These are phyloP conservation scores for Melinaea menophilus DNA, from an alignment of 2,888 invertebrate species.

Conservation along the genomic window DNA sequence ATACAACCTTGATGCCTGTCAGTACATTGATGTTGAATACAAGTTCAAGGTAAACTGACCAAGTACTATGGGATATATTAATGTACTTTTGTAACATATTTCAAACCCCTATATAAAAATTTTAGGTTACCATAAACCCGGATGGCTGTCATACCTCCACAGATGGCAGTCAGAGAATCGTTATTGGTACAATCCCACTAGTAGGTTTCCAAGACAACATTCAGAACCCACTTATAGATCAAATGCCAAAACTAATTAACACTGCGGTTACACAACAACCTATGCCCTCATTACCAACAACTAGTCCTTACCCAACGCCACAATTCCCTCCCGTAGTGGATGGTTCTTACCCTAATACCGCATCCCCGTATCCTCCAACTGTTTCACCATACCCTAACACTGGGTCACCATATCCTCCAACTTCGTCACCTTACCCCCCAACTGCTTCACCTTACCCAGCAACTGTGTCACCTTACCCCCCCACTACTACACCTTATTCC, in stretches of 20 bases:
- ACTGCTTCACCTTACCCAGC: conserved; percentile 34
- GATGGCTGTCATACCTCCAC: conserved; percentile 52
- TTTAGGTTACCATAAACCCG: conserved; percentile 50
- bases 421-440: conserved; percentile 32
- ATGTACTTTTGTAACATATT: neutral
- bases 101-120: conserved; percentile 9
- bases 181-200: conserved; percentile 58
- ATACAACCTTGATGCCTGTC: conserved; percentile 82
- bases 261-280: conserved; percentile 43
- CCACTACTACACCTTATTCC: conserved; percentile 25
- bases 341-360: conserved; percentile 34
- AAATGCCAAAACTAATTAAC: conserved; percentile 38
- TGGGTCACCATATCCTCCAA: conserved; percentile 31
- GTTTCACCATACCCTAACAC: conserved; percentile 31
- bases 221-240: conserved; percentile 42
- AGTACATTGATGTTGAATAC: conserved; percentile 83
- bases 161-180: conserved; percentile 41
- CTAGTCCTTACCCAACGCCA: conserved; percentile 29
- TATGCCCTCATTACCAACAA: conserved; percentile 27
- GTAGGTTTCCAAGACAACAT: conserved; percentile 44
- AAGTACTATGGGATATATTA: no score
- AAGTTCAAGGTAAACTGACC: conserved; percentile 62
- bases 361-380: conserved; percentile 36
- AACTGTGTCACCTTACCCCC: conserved; percentile 29
- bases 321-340: conserved; percentile 27